Percentiles rank a stretch among this genome's conserved stretches.
phyloP scores from a whole-genome alignment of 2,113 vertebrate species.

The Tringa solitaria region DNA sequence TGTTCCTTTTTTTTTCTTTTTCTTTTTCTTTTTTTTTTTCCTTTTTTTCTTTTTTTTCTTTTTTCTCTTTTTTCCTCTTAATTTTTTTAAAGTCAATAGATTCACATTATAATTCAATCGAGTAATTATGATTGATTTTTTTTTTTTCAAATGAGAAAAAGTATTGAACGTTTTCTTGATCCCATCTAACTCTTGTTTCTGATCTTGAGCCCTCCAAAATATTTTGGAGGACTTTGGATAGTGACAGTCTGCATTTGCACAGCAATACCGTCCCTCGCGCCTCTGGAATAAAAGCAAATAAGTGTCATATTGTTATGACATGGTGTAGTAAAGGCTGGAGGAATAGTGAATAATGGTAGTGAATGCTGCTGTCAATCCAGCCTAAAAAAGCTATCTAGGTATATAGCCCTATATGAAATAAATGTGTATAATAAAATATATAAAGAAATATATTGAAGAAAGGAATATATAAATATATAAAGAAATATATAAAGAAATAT shows the following conservation, averaged over 20 bases:
- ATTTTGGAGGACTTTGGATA: background rate
- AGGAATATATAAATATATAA: too few relatives aligned
- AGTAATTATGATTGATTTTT: background rate
- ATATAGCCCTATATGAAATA: fast-evolving
- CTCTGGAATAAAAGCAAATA: background rate
- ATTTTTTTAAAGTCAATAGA: background rate
- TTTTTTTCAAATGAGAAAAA: background rate
- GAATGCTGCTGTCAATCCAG: background rate
- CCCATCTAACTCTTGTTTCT: background rate
- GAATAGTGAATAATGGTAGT: fast-evolving
- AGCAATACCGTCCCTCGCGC: background rate
- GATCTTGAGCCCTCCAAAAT: background rate
- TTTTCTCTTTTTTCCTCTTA: too few relatives aligned
- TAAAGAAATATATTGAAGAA: background rate
- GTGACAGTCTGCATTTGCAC: background rate
- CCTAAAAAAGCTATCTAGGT: background rate
- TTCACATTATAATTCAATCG: background rate
- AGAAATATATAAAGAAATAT: too few relatives aligned
- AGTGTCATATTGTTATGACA: background rate
- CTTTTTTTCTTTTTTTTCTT: background rate
- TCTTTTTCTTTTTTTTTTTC: background rate
- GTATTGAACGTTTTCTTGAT: background rate
- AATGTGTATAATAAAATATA: fast-evolving
- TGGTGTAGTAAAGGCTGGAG: background rate
- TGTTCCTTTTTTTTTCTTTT: background rate